Evolutionary conservation across 2,113 vertebrate species (phyloP).

Genomic region (Oreamnos americanus): DNA sequence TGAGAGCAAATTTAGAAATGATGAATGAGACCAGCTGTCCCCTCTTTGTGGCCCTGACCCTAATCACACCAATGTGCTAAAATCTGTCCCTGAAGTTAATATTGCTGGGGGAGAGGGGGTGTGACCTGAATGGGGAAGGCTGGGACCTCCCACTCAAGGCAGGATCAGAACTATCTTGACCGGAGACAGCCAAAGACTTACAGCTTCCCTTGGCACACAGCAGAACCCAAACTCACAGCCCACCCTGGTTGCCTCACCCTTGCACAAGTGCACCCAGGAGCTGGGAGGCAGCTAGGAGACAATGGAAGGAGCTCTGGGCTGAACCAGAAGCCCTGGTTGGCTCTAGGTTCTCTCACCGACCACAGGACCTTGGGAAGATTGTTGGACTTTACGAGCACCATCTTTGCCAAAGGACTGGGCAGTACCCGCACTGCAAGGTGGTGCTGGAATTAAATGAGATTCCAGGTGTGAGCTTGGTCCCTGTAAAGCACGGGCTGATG

Average conservation of each 20-base stretch:
- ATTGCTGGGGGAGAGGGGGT: background rate
- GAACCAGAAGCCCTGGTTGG: background rate
- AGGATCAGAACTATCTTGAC: background rate
- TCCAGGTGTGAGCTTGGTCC: background rate
- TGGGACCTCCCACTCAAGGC: background rate
- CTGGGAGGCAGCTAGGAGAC: background rate
- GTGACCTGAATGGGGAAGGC: background rate
- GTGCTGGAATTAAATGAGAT: background rate
- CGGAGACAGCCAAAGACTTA: background rate
- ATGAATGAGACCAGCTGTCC: background rate
- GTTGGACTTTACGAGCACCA: background rate
- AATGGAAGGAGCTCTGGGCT: background rate
- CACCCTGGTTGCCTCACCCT: background rate
- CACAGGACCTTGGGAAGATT: background rate
- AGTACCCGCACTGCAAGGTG: background rate
- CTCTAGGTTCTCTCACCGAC: background rate
- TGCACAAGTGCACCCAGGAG: background rate
- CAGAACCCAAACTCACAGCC: background rate
- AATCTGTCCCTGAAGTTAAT: background rate
- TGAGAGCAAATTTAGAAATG: background rate
- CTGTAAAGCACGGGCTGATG: background rate
- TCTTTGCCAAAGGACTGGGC: background rate
- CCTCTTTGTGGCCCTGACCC: background rate
- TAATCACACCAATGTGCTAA: background rate
- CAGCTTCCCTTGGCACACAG: accelerated